Evolutionary conservation across 1,140 invertebrate genomes (phyloP).

Genomic region (Reticulitermes speratus): DNA sequence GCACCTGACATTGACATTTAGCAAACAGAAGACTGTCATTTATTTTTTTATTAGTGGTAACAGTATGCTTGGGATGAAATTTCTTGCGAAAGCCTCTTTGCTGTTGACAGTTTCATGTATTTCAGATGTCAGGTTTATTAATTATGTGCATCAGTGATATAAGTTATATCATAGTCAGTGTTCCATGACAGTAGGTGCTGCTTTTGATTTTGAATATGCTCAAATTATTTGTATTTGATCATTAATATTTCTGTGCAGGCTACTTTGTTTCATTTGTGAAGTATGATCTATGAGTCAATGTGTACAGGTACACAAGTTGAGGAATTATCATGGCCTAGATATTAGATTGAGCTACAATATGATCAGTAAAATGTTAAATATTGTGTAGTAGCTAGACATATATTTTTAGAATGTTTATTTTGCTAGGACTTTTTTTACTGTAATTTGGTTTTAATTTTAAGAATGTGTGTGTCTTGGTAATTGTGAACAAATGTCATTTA

Average conservation of each 20-base stretch:
- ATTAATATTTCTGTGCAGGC: background rate
- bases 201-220: background rate
- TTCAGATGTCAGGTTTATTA: background rate
- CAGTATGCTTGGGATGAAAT: conserved; percentile 6
- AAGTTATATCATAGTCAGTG: background rate
- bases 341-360: background rate
- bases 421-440: background rate
- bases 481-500: background rate
- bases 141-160: background rate
- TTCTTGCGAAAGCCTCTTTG: background rate
- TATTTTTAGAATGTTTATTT: conserved; percentile 15
- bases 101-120: background rate
- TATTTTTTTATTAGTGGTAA: conserved; percentile 19
- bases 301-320: background rate
- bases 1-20: conserved; percentile 1
- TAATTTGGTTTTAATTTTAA: background rate
- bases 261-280: background rate
- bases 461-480: background rate
- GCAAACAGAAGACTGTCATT: background rate
- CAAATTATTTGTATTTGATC: background rate
- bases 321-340: background rate
- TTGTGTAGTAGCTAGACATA: background rate
- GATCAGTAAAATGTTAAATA: background rate
- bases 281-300: background rate
- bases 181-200: background rate